Conservation (phyloP, 2,888 invertebrate genomes). For the Nasonia oneida region DNA sequence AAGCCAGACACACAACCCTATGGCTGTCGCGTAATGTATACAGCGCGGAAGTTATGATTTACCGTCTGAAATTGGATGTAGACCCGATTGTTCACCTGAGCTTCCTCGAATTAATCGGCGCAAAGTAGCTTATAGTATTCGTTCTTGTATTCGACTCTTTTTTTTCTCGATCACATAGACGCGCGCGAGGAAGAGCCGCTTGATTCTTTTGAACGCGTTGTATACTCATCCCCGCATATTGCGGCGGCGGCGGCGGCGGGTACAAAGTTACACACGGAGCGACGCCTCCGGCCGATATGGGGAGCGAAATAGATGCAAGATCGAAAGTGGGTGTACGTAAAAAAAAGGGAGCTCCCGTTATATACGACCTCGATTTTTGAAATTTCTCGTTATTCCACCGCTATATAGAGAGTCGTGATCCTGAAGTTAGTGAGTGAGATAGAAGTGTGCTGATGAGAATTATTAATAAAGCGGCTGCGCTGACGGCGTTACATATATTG, state of each 20-base stretch:
- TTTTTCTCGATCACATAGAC: background rate
- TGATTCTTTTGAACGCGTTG: background rate
- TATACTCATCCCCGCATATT: constrained; percentile 38
- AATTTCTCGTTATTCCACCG: constrained; percentile 2
- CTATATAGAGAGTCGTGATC: background rate
- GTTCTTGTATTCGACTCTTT: background rate
- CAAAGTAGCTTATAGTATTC: background rate
- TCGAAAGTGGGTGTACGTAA: constrained; percentile 22
- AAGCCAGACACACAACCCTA: background rate
- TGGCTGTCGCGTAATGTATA: constrained; percentile 17
- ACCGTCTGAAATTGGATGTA: constrained; percentile 53
- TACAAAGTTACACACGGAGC: constrained; percentile 17
- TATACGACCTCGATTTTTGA: constrained; percentile 24
- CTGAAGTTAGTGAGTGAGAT: background rate
- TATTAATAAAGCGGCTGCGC: background rate
- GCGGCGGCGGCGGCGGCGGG: constrained; percentile 22
- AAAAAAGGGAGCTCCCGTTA: constrained; percentile 36
- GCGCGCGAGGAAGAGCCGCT: background rate
- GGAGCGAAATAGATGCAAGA: constrained; percentile 36
- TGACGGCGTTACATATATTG: constrained; percentile 14
- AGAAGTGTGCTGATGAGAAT: background rate
- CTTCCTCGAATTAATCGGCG: background rate
- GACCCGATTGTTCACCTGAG: constrained; percentile 44
- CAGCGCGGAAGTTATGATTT: constrained; percentile 49
- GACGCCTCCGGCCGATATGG: constrained; percentile 50